Evolutionary conservation across 2,797 vertebrate species (phyloP), one percentile per base, ranked within the genome.

Genomic region (Carcharodon carcharias): DNA sequence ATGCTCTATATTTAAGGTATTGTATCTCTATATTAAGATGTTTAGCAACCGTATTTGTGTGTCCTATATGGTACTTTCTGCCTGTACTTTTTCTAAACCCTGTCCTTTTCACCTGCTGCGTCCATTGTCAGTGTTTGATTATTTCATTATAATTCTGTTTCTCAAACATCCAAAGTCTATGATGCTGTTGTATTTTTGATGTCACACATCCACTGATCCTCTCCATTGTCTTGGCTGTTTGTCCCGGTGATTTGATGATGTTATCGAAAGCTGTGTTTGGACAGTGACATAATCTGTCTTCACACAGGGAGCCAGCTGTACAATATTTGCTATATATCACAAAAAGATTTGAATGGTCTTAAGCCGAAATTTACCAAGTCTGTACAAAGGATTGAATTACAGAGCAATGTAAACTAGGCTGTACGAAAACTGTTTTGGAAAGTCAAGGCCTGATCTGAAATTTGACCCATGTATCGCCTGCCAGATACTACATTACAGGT

Each of bases 251-350:
- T 40, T 93, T 63, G 9, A 40, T 65, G 91, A 93, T 93, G n/a
- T 65, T 65, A 65, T 93, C n/a, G 18, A 93, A 65, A 65, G 91
- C 31, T 65, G 6, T 93, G 91, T 93, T 93, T 93, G 91, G 91
- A 93, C 91, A 93, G 61, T 65, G 58, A 65, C 58, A 40, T n/a
- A 65, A 65, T 26, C 61, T 93, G 61, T 93, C 58, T 40, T 93
- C 61, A 4, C 61, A 65, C 9, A 4, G 21, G 16, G 91, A 65
- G 91, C 40, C 91, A 93, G 61, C 91, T 93, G 91, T 65, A 65
- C 91, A 40, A 93, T 93, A 93, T 93, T 93, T 93, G 61, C 61
- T 65, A 40, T 65, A 21, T 40, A 63, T 65, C 18, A 93, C 54
- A 61, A 65, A 93, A 61, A 65, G 18, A 63, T 93, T 65, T 40